Evolutionary conservation across 2,888 invertebrate genomes (phyloP), one percentile per base, ranked within the genome.

Genomic region (Ctena decussata): DNA sequence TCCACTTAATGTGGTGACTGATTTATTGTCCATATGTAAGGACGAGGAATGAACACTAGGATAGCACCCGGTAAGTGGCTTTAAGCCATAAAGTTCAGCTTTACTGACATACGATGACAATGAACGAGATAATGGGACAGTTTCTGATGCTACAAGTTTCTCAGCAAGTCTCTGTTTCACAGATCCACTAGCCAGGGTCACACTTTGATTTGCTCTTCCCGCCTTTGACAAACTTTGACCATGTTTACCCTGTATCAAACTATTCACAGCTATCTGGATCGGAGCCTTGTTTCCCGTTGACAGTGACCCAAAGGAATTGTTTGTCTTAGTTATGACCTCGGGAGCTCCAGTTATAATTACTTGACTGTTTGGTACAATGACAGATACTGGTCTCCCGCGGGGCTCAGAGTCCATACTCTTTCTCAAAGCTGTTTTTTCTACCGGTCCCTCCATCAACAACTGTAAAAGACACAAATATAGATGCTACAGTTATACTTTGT

Each of bases 371-470:
- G 89, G 87, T 60, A 90, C 87, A 53, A 91, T 91, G 27, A 90
- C 91, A 0, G 92, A 91, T 32, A 91, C 88, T 27, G 85, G 82
- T 21, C 80, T 79, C 35, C 86, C 79, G 70, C 65, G 21, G 12
- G 32, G 65, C n/a, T 27, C 8, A 1, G 3, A 12, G 27, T 27
- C 57, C 15, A 30, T 24, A n/a, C n/a, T n/a, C 11, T 27, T 24
- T 21, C 11, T 57, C 21, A 65, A 65, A 24, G 30, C 1, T 2
- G 65, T 12, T 12, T 18, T 81, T 73, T 60, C 86, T 46, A 70
- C 65, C 35, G 84, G 84, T 24, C 87, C 86, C 74, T 89, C 92
- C 78, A 82, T 85, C 72, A 92, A 74, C 21, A 92, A 72, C 92
- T 92, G 86, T n/a, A 90, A 88, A 69, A 73, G 30, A 83, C 41